A percentile compares a stretch with the other conserved stretches of the same genome.
These are phyloP conservation scores for Aptenodytes patagonicus DNA, from an alignment of 2,113 vertebrate species.

Conservation along the genomic window DNA sequence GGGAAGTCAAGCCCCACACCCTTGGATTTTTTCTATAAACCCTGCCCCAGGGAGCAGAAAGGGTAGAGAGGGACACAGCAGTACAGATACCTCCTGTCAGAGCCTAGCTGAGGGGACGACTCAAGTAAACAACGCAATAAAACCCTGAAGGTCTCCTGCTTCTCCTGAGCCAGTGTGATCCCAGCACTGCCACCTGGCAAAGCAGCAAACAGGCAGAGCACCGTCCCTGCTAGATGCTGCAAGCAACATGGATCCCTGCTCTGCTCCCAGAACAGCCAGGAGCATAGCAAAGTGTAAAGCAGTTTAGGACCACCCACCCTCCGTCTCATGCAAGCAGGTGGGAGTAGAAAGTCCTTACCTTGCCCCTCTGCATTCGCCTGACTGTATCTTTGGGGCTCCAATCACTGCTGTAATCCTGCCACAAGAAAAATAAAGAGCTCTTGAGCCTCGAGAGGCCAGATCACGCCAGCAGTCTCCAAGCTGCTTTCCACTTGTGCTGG, in stretches of 20 bases:
- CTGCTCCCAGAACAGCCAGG: neutral
- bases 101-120: neutral
- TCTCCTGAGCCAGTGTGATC: neutral
- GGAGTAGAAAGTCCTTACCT: constrained; percentile 74
- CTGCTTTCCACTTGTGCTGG: neutral
- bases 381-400: constrained; percentile 88
- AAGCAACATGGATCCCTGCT: neutral
- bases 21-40: neutral
- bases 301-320: neutral
- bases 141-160: neutral
- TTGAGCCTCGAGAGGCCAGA: neutral
- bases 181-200: neutral
- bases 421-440: constrained; percentile 7
- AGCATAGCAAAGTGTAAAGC: neutral
- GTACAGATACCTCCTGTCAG: neutral
- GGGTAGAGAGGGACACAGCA: neutral
- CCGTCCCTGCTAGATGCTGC: neutral
- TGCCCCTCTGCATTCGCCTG: constrained; percentile 86
- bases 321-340: neutral
- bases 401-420: constrained; percentile 86
- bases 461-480: neutral
- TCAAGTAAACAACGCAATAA: neutral
- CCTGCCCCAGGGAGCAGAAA: neutral
- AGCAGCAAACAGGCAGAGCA: neutral
- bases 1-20: neutral